Base-by-base conservation (phyloP, 1,140 invertebrate species). In the Tetragnatha versicolor region DNA sequence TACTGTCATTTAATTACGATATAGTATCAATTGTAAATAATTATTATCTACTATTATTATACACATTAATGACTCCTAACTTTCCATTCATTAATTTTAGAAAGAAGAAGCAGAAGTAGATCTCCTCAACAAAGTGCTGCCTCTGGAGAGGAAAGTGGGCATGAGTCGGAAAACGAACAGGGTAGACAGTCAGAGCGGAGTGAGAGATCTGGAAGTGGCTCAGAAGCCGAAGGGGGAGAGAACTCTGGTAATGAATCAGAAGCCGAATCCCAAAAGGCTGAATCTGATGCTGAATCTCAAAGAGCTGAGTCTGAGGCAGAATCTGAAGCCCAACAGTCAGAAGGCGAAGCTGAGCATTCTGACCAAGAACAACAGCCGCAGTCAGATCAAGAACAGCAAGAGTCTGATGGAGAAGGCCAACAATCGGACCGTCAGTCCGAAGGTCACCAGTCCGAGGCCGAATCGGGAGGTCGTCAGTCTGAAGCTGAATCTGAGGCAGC, bases 51-150 rank as follows among this genome's bases (percentile, higher is more conserved):
- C n/a, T n/a, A n/a, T n/a, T n/a, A n/a, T n/a, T n/a, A n/a, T n/a
- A n/a, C n/a, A n/a, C n/a, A n/a, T n/a, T n/a, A n/a, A n/a, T n/a
- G n/a, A n/a, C n/a, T n/a, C n/a, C n/a, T n/a, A n/a, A n/a, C n/a
- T n/a, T n/a, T n/a, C n/a, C n/a, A n/a, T n/a, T 37, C n/a, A 20
- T 39, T 25, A 2, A 25, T 66, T 66, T 17, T 33, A 77, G 73
- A 53, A 9, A 55, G 22, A 33, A 27, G 3, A 12, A 66, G n/a
- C 17, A 35, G 37, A 53, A 51, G 42, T 27, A 17, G n/a, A 22
- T 77, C 73, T 55, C 60, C 60, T 53, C 45, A 51, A 31, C 45
- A 65, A 29, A 63, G 60, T 53, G 33, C 73, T 39, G 73, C 65
- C 14, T 58, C 7, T 12, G 47, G 31, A n/a, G 60, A 49, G 4